phyloP scores from a whole-genome alignment of 2,113 vertebrate genomes.

The Sinosuthora webbiana region DNA sequence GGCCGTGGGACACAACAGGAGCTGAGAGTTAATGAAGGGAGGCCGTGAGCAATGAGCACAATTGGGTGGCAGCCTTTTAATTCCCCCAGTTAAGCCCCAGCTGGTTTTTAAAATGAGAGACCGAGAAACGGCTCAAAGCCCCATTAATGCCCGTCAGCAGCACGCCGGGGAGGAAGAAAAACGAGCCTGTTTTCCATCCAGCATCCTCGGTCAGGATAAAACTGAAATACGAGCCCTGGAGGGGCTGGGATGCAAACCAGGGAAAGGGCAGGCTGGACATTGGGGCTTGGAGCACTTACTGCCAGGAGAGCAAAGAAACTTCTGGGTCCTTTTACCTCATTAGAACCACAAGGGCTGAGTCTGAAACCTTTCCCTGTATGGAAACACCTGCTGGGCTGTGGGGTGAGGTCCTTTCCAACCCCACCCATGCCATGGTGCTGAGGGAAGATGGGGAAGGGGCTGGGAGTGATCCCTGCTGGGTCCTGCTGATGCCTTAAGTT shows the following conservation, averaged over 20 bases:
- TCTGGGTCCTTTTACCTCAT: too few relatives aligned
- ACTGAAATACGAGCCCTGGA: background rate
- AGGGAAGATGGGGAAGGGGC: accelerated
- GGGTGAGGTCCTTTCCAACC: too few relatives aligned
- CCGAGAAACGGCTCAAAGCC: background rate
- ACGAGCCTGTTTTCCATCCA: background rate
- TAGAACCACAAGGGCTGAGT: too few relatives aligned
- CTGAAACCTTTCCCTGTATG: too few relatives aligned
- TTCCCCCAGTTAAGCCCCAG: background rate
- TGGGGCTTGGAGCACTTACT: background rate
- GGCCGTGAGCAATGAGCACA: background rate
- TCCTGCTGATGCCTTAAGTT: too few relatives aligned
- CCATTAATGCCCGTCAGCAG: background rate
- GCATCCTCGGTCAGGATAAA: background rate
- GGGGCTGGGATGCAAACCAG: accelerated
- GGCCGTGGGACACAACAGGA: background rate
- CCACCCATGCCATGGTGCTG: accelerated
- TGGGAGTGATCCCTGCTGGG: background rate
- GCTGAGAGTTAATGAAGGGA: background rate
- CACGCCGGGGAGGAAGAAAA: background rate
- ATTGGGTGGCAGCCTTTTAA: background rate
- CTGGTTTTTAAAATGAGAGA: background rate
- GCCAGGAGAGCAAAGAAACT: too few relatives aligned
- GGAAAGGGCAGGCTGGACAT: background rate
- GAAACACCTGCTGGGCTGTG: too few relatives aligned